Evolutionary conservation across 2,113 vertebrate species (phyloP).

Genomic region (Guaruba guarouba): DNA sequence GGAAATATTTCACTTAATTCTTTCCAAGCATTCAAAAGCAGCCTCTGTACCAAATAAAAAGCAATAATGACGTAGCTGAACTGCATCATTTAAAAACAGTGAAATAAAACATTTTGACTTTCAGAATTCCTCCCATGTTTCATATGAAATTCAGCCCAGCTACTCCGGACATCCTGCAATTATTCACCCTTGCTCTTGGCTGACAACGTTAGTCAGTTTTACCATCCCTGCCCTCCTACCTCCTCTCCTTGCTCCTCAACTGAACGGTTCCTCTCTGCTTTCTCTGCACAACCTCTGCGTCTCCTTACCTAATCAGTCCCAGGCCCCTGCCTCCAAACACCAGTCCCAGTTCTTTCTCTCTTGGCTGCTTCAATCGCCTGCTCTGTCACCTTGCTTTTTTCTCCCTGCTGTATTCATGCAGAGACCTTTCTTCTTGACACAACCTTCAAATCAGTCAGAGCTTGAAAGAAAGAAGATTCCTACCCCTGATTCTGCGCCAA

Average conservation of each 20-base stretch:
- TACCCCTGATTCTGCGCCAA: constrained; percentile 15
- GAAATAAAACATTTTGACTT: background rate
- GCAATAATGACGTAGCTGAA: background rate
- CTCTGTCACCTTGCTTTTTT: background rate
- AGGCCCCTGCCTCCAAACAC: background rate
- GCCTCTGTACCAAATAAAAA: background rate
- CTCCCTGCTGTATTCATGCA: rapidly evolving
- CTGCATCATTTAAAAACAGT: background rate
- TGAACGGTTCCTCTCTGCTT: background rate
- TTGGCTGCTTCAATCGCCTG: background rate
- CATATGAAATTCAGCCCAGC: background rate
- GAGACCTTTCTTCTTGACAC: constrained; percentile 28
- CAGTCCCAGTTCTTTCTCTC: background rate
- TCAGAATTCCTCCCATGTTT: background rate
- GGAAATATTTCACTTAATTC: background rate
- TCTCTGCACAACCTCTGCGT: constrained; percentile 9
- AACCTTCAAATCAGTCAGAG: constrained; percentile 4
- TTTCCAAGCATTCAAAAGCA: background rate
- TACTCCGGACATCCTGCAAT: background rate
- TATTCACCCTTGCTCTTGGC: background rate
- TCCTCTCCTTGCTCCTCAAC: constrained; percentile 2
- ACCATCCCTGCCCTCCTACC: background rate
- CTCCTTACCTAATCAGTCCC: constrained; percentile 24
- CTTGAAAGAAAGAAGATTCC: constrained; percentile 36
- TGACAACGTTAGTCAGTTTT: background rate